phyloP scores from a whole-genome alignment of 2,888 invertebrate genomes.

The Chloromyia formosa region DNA sequence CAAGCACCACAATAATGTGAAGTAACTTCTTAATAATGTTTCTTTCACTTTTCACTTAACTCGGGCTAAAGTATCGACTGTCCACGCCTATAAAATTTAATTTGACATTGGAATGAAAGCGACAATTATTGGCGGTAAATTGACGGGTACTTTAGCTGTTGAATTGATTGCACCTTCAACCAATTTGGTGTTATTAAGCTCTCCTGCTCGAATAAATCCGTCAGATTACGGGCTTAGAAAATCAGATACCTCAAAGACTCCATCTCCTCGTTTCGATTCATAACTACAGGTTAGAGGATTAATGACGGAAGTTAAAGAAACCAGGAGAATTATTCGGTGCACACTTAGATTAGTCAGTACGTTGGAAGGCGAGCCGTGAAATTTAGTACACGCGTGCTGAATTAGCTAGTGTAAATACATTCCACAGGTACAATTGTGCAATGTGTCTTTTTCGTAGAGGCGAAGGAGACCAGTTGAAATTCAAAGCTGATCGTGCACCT shows the following conservation, averaged over 20 bases:
- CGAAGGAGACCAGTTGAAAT: background rate
- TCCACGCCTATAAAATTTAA: slow-evolving; percentile 25
- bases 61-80: slow-evolving; percentile 27
- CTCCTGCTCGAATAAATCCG: slow-evolving; percentile 38
- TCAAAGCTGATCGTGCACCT: too few relatives aligned
- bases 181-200: slow-evolving; percentile 41
- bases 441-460: slow-evolving; percentile 17
- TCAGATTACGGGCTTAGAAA: slow-evolving; percentile 30
- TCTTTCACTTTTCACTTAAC: slow-evolving; percentile 17
- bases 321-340: slow-evolving; percentile 11
- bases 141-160: slow-evolving; percentile 35
- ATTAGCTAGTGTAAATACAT: slow-evolving; percentile 24
- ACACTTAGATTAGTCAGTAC: background rate
- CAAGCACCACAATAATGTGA: background rate
- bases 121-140: slow-evolving; percentile 40
- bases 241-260: slow-evolving; percentile 29
- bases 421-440: slow-evolving; percentile 11
- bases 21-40: slow-evolving; percentile 32
- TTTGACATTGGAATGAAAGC: slow-evolving; percentile 35
- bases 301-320: slow-evolving; percentile 34
- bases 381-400: slow-evolving; percentile 20
- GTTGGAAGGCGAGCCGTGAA: background rate
- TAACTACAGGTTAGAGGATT: background rate
- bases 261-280: background rate
- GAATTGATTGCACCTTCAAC: slow-evolving; percentile 42